Conservation (phyloP, 2,797 vertebrate species). For the Sphaeramia orbicularis region DNA sequence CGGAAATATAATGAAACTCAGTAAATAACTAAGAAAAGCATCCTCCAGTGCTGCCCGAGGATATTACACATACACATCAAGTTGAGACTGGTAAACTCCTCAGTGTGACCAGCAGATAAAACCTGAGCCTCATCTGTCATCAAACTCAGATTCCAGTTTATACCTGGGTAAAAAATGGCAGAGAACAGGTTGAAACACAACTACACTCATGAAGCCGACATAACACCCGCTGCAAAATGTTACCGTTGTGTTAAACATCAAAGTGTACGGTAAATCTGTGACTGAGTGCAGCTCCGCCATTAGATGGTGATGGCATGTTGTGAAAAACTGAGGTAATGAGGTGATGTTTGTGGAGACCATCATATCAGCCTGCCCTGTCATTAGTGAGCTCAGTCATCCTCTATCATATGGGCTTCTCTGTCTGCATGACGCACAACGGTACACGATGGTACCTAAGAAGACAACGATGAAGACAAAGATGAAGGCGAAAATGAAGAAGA, state of each 20-base stretch:
- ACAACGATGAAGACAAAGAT: no score
- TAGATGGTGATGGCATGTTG: slow-evolving; percentile 20
- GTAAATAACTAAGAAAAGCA: background rate
- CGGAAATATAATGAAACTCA: no score
- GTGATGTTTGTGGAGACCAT: slow-evolving; percentile 34
- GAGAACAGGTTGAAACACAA: background rate
- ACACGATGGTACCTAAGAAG: no score
- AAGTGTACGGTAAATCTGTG: slow-evolving; percentile 4
- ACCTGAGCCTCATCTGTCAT: background rate
- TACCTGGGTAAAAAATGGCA: background rate
- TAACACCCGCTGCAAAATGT: background rate
- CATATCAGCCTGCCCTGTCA: slow-evolving; percentile 26
- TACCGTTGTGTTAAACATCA: slow-evolving; percentile 8
- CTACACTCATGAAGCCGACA: background rate
- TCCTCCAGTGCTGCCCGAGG: background rate
- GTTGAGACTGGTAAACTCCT: background rate
- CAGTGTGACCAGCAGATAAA: background rate
- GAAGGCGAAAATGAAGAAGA: no score
- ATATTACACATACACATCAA: background rate
- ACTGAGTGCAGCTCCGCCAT: slow-evolving; percentile 29
- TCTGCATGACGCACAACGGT: background rate
- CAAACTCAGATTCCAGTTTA: background rate
- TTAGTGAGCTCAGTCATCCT: slow-evolving; percentile 24
- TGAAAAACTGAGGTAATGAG: slow-evolving; percentile 19
- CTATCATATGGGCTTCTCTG: slow-evolving; percentile 12